Evolutionary conservation across 2,113 vertebrate genomes (phyloP), one percentile per base, ranked within the genome.

Genomic region (Monarcha castaneiventris): DNA sequence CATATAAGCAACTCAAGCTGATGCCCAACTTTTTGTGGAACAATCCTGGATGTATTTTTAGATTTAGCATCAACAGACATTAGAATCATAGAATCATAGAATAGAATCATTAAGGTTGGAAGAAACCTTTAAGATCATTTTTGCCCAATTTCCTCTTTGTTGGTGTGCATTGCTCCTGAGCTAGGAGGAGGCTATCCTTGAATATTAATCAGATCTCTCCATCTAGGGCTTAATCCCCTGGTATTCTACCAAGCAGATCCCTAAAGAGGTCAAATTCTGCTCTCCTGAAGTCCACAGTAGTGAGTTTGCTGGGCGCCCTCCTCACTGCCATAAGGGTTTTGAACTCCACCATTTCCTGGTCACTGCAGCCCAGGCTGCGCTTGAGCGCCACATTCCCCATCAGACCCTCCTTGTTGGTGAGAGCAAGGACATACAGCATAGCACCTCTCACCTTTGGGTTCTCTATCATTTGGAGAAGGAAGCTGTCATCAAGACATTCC

Each of bases 131-230:
- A 66, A 37, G 35, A 51, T 23, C 1, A 51, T 56, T 64, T 29
- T 74, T 74, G 7, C 16, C 16, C 3, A 4, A 7, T 18, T 37
- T 66, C 13, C 23, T 67, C 44, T 59, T 52, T 52, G 10, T 17
- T 52, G 13, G 8, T 39, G 44, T 1, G 1, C 19, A 29, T 59
- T 3, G 1, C 3, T 67, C 29, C 10, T n/a, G 27, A 73, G 37
- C 11, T 51, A 51, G 51, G 22, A 66, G 35, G 11, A 51, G 12
- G 10, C 10, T 22, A 7, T 37, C 52, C 27, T 64, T 66, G 51
- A n/a, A 9, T 21, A n/a, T 30, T 20, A 54, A 30, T 48, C 48
- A 20, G 10, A 20, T n/a, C 4, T 13, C 29, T n/a, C 8, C 37
- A 33, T 66, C 37, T 9, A 51, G 27, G 4, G 18, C 5, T 58